phyloP scores from a whole-genome alignment of 2,888 invertebrate genomes.

The Pristionchus exspectatus region DNA sequence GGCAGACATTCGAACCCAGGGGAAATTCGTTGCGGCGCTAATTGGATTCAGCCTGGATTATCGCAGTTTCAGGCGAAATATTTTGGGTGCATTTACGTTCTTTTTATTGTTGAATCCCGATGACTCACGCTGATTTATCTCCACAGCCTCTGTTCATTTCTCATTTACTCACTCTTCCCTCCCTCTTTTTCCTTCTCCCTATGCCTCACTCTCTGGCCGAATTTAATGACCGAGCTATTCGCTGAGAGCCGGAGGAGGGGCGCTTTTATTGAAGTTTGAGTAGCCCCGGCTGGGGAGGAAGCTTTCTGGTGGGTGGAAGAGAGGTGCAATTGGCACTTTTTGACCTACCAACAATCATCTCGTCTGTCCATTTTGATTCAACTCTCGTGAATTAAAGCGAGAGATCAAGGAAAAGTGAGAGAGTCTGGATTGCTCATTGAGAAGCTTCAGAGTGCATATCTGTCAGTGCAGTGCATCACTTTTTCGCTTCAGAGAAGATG shows the following conservation, averaged over 20 bases:
- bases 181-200: not conserved
- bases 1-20: not conserved
- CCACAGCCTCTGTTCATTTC: constrained; percentile 4
- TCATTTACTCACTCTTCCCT: not conserved
- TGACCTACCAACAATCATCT: not conserved
- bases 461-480: not conserved
- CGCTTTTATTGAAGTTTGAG: constrained; percentile 40
- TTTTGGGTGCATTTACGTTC: not conserved
- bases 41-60: constrained; percentile 5
- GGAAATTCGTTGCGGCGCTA: not conserved
- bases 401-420: not conserved
- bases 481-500: constrained; percentile 27
- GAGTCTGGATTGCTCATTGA: not conserved
- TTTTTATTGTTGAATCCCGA: not conserved
- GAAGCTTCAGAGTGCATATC: not conserved
- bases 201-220: not conserved
- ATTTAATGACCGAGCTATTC: constrained; percentile 34
- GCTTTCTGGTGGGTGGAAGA: not conserved
- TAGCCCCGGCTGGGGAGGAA: constrained; percentile 8
- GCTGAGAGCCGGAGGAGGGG: not conserved
- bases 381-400: not conserved
- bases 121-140: not conserved
- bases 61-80: not conserved
- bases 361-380: no score
- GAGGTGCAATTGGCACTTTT: not conserved